phyloP scores from a whole-genome alignment of 2,888 invertebrate species.

The Spisula solida region DNA sequence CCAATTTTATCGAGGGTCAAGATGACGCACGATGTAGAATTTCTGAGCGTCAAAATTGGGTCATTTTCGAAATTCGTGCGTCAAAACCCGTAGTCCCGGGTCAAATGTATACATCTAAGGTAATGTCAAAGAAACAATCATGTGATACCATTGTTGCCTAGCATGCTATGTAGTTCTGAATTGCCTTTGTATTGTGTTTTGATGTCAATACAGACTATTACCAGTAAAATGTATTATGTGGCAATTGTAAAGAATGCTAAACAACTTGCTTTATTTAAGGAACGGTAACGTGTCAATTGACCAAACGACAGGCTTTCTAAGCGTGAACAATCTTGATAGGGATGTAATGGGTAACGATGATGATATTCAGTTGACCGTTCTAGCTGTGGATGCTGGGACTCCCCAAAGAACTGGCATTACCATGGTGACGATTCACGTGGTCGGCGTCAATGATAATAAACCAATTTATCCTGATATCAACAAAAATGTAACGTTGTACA shows the following conservation, averaged over 20 bases:
- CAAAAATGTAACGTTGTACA: neutral
- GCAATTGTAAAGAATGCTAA: too few species aligned
- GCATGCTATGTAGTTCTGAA: too few species aligned
- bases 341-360: neutral
- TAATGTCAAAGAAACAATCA: too few species aligned
- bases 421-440: slow-evolving; percentile 19
- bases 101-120: too few species aligned
- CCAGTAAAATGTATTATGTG: too few species aligned
- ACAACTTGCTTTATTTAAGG: neutral
- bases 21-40: too few species aligned
- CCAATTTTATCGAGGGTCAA: too few species aligned
- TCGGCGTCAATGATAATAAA: slow-evolving; percentile 48
- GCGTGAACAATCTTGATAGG: neutral
- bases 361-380: neutral
- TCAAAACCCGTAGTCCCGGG: too few species aligned
- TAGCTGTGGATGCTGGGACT: neutral
- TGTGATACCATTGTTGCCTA: too few species aligned
- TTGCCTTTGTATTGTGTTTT: neutral
- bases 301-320: neutral
- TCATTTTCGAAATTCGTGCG: too few species aligned
- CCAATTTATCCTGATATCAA: slow-evolving; percentile 5
- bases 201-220: neutral
- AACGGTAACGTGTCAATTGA: neutral
- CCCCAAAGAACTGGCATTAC: neutral
- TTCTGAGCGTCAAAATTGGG: too few species aligned